Base-by-base conservation (phyloP, 2,888 invertebrate genomes). In the Nebria salina region DNA sequence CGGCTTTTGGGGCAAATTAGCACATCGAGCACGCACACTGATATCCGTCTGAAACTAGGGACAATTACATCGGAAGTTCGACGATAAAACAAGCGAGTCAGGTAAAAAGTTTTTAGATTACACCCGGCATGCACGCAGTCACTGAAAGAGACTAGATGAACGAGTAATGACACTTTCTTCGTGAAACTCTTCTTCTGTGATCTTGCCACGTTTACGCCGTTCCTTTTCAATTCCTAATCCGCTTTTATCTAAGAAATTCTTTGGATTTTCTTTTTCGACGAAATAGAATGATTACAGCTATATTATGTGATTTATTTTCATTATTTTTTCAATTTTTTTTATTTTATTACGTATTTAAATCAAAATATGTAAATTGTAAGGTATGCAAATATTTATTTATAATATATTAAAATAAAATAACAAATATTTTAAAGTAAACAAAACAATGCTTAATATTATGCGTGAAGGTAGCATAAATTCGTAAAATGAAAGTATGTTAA, bases 61-160 rank as follows among this genome's bases (percentile, higher is more conserved):
- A 84, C 83, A 84, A 84, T 84, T 83, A 83, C 83, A 83, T 79
- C 83, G 76, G 82, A 83, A 83, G 82, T 84, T 84, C 82, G 81
- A 81, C 82, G 83, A 83, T 83, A 84, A 84, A 84, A 84, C 64
- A 9, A 41, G 26, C 64, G 72, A 25, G 43, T 34, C 77, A 77
- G 77, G 77, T 77, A 64, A 34, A 77, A 77, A 77, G 65, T 77
- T 77, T 77, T 72, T 72, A 77, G 77, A 77, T 77, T 77, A 77
- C 76, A 34, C 77, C 43, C 64, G 54, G 26, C 42, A 25, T 8
- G 13, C 42, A 25, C 66, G 43, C 75, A 42, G 34, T 26, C 9
- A 66, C 26, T 25, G 76, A 66, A 66, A 25, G 54, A 75, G 43
- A 54, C 20, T 75, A 64, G 75, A 43, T 70, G 70, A 70, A 70